A percentile compares a stretch with the other conserved stretches of the same genome.
These are phyloP conservation scores for Saimiri boliviensis DNA, from an alignment of 2,113 vertebrate genomes.

Conservation along the genomic window DNA sequence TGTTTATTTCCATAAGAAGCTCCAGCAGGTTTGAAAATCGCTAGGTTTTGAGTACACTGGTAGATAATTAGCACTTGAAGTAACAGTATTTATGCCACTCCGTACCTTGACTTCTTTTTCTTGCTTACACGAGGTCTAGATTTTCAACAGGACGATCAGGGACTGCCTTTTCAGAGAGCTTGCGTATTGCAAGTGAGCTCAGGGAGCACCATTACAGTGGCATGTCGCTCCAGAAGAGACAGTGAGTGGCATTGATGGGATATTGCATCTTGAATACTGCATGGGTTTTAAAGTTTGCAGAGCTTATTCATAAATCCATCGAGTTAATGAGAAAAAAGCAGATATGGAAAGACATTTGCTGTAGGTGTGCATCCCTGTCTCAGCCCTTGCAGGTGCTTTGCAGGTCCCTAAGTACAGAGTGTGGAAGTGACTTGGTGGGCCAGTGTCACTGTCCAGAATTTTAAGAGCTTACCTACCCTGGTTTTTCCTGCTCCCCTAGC, in stretches of 20 bases:
- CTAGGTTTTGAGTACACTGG: constrained; percentile 29
- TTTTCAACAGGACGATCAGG: neutral
- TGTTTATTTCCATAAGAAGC: constrained; percentile 44
- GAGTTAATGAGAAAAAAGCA: neutral
- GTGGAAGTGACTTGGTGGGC: neutral
- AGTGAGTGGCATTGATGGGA: neutral
- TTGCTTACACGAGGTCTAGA: neutral
- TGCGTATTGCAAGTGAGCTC: neutral
- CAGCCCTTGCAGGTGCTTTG: neutral
- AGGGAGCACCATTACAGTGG: neutral
- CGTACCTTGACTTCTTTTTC: constrained; percentile 26
- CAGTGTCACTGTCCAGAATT: neutral
- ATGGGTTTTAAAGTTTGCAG: neutral
- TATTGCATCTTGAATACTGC: constrained; percentile 21
- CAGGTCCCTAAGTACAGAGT: neutral
- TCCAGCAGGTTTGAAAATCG: constrained; percentile 75
- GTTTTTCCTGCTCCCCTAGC: neutral
- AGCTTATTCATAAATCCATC: neutral
- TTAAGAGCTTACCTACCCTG: neutral
- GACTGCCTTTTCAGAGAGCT: neutral
- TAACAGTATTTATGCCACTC: constrained; percentile 35
- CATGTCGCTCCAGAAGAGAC: neutral
- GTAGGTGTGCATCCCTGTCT: neutral
- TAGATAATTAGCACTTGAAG: constrained; percentile 54
- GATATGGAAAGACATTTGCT: neutral